Conservation (phyloP, 2,113 vertebrate species). For the Heteronetta atricapilla region DNA sequence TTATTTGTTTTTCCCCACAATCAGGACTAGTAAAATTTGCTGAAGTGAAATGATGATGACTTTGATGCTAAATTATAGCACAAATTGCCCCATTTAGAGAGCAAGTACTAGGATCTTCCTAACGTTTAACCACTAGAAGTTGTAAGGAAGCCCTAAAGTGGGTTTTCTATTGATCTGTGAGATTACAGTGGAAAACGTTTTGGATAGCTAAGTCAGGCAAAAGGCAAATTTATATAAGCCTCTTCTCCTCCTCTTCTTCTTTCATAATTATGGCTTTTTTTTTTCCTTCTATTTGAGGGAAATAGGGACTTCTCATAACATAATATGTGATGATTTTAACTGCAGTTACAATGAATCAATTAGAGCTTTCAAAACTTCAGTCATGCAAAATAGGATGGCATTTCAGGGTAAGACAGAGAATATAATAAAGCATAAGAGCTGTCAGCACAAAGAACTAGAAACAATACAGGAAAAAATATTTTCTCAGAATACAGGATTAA, state of each 20-base stretch:
- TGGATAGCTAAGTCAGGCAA: not conserved
- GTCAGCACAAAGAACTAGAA: not conserved
- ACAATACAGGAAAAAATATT: not conserved
- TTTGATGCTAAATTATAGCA: not conserved
- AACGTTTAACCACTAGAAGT: not conserved
- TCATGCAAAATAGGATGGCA: not conserved
- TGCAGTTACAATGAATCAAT: not conserved
- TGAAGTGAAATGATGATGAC: not conserved
- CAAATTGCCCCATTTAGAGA: not conserved
- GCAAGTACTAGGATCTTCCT: not conserved
- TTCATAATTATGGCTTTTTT: not conserved
- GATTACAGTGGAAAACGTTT: not conserved
- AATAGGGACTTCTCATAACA: not conserved
- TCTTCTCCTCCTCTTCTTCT: not conserved
- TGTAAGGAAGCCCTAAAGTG: not conserved
- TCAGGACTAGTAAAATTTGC: not conserved
- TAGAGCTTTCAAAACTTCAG: conserved; percentile 10
- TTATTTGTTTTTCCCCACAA: not conserved
- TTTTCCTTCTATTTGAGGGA: not conserved
- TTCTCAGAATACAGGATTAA: not conserved
- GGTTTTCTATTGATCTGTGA: not conserved
- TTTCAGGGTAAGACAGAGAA: conserved; percentile 12
- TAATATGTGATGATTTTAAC: not conserved
- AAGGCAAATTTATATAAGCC: not conserved
- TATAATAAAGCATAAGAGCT: not conserved